phyloP scores from a whole-genome alignment of 2,113 vertebrate species.

The Gorilla gorilla region DNA sequence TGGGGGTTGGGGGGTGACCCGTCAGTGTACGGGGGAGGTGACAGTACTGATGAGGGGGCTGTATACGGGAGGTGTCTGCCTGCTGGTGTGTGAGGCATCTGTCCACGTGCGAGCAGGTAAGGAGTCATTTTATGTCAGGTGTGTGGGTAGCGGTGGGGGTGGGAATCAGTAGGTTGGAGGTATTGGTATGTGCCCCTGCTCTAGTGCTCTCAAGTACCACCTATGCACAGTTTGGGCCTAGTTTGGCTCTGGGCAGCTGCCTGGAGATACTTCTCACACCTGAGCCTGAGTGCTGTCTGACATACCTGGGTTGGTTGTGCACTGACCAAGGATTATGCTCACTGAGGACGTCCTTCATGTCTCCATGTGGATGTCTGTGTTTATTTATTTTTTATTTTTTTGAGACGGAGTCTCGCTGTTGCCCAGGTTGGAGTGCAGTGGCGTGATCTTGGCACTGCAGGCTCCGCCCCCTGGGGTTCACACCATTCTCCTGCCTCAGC shows the following conservation, averaged over 20 bases:
- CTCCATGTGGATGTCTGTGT: not conserved
- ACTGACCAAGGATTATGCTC: not conserved
- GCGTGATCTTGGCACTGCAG: rapidly evolving
- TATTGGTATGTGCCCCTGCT: not conserved
- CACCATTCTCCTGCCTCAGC: too few species aligned
- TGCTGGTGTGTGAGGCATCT: not conserved
- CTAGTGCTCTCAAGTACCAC: not conserved
- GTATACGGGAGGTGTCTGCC: not conserved
- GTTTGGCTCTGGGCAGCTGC: not conserved
- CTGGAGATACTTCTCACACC: not conserved
- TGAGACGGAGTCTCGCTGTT: too few species aligned
- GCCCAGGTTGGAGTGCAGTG: too few species aligned
- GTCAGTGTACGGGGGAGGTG: not conserved
- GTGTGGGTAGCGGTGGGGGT: not conserved
- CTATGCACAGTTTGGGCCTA: not conserved
- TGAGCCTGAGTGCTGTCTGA: not conserved
- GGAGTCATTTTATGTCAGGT: too few species aligned
- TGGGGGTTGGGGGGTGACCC: not conserved
- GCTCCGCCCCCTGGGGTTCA: rapidly evolving
- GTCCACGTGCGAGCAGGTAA: too few species aligned
- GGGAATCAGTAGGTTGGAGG: not conserved
- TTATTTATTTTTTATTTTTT: not conserved
- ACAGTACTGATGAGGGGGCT: not conserved
- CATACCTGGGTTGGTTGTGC: not conserved
- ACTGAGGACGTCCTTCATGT: not conserved